A percentile compares a stretch with the other conserved stretches of the same genome.
Conservation (phyloP, 2,113 vertebrate genomes). For the Poecile atricapillus region DNA sequence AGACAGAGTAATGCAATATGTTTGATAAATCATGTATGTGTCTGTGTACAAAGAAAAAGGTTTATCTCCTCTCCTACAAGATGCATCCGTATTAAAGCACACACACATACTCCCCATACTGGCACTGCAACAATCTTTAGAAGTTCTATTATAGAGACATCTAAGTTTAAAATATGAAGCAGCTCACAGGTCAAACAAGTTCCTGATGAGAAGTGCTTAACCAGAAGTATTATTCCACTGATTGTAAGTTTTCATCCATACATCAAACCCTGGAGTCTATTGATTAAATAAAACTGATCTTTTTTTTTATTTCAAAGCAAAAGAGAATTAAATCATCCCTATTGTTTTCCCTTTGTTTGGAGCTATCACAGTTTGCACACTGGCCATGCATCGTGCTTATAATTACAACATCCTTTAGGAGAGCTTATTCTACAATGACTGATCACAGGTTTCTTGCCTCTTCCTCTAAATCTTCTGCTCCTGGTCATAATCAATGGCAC, state of each 20-base stretch:
- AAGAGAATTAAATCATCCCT: constrained; percentile 19
- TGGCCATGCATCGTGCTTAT: not conserved
- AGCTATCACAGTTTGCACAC: not conserved
- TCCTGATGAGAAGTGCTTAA: constrained; percentile 52
- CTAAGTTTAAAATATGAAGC: constrained; percentile 45
- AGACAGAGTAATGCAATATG: constrained; percentile 2
- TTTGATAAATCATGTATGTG: not conserved
- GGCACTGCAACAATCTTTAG: not conserved
- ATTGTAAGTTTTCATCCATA: constrained; percentile 35
- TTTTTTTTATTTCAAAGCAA: constrained; percentile 22
- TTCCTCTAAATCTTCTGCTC: constrained; percentile 12
- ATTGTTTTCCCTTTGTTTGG: constrained; percentile 17
- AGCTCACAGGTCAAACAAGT: constrained; percentile 42
- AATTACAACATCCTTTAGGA: constrained; percentile 4
- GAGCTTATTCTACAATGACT: not conserved
- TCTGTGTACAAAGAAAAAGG: not conserved
- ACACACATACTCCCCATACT: not conserved
- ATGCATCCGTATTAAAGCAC: not conserved
- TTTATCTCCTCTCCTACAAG: constrained; percentile 31
- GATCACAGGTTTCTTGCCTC: not conserved
- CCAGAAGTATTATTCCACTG: constrained; percentile 12
- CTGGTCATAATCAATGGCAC: constrained; percentile 1
- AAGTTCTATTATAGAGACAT: constrained; percentile 55
- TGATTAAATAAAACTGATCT: constrained; percentile 45
- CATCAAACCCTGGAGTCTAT: not conserved